phyloP scores from a whole-genome alignment of 2,888 invertebrate genomes.

The Lasioglossum figueresi region DNA sequence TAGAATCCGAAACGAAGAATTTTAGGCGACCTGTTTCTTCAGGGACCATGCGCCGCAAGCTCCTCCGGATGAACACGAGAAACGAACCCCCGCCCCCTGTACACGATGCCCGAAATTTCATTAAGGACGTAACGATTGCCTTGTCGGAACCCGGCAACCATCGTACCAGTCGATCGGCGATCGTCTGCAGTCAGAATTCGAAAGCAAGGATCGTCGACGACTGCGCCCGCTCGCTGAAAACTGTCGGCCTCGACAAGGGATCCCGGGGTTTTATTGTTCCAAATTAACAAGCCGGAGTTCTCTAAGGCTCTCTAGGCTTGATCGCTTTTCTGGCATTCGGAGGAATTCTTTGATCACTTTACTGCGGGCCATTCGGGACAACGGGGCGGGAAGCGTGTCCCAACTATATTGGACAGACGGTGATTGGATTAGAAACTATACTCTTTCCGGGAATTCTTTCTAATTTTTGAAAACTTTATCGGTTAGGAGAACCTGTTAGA shows the following conservation, averaged over 20 bases:
- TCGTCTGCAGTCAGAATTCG: constrained; percentile 3
- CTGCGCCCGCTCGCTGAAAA: not conserved
- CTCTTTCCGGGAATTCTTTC: not conserved
- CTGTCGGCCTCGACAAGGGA: not conserved
- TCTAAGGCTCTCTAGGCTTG: not conserved
- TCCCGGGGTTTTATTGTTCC: not conserved
- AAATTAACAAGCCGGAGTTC: not conserved
- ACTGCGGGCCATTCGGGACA: not conserved
- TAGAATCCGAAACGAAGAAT: constrained; percentile 33
- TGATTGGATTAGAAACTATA: not conserved
- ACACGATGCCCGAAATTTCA: constrained; percentile 3
- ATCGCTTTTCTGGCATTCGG: not conserved
- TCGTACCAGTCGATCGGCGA: not conserved
- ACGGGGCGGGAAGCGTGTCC: not conserved
- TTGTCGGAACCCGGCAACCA: not conserved
- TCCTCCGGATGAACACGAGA: not conserved
- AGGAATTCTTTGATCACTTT: not conserved
- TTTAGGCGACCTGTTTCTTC: constrained; percentile 28
- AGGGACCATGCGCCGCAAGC: not conserved
- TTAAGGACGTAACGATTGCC: constrained; percentile 20
- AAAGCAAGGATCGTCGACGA: not conserved
- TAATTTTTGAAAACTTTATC: not conserved
- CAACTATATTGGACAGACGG: not conserved
- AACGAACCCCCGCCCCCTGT: not conserved
- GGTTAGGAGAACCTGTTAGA: not conserved